Evolutionary conservation across 2,888 invertebrate genomes (phyloP).

Genomic region (Erpobdella octoculata): DNA sequence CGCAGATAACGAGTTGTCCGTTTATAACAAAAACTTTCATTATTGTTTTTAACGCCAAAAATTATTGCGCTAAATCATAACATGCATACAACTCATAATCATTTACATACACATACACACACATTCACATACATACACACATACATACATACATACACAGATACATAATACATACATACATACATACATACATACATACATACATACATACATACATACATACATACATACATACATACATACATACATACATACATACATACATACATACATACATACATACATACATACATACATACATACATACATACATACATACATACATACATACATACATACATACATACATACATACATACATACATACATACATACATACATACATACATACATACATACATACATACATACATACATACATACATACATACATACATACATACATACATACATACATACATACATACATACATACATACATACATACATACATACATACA

Average conservation of each 20-base stretch:
- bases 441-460: constrained; percentile 15
- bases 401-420: background rate
- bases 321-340: background rate
- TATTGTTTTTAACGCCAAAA: too few species aligned
- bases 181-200: background rate
- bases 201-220: constrained; percentile 1
- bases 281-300: background rate
- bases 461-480: constrained; percentile 18
- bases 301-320: background rate
- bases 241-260: background rate
- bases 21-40: too few species aligned
- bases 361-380: background rate
- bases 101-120: too few species aligned
- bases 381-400: background rate
- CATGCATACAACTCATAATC: too few species aligned
- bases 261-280: background rate
- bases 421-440: constrained; percentile 9
- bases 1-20: too few species aligned
- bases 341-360: background rate
- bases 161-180: too few species aligned
- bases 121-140: too few species aligned
- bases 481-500: background rate
- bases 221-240: background rate
- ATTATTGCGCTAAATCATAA: too few species aligned
- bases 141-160: background rate